Evolutionary conservation across 2,797 vertebrate genomes (phyloP), one percentile per base, ranked within the genome.

Genomic region (Micropoecilia bifurca): DNA sequence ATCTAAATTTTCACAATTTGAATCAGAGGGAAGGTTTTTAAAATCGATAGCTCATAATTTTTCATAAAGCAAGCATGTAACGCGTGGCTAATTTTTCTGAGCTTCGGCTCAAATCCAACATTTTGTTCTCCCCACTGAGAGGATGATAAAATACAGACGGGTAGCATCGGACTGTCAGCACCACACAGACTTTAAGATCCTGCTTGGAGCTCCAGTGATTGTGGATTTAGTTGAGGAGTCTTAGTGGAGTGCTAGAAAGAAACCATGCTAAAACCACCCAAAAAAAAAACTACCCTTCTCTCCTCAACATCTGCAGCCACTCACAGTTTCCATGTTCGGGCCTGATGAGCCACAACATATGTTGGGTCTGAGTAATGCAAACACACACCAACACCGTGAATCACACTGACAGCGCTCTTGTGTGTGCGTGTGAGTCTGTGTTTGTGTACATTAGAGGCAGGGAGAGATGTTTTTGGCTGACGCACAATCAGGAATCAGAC

Each of bases 271-370:
- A 80, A 85, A 78, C 46, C 43, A 80, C 74, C 79, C 80, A 77
- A 84, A 80, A 80, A 45, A 53, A 22, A 78, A 80, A 81, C 20
- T 53, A 9, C 83, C 87, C 87, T 85, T 74, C 74, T 43, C 74
- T 78, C 85, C 83, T 86, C 78, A 85, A 95, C 94, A 94, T 95
- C 95, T 96, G 93, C 87, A 94, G 90, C 79, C 86, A 92, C 92
- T 95, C 93, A 95, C 80, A 93, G 87, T 96, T 95, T 95, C 93
- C 94, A 93, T 94, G 92, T 94, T 93, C 91, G 90, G 88, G 84
- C 89, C 90, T 94, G 94, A 95, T 95, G 93, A 95, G 88, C 93
- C 89, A 90, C 91, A 94, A 93, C 94, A 95, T 91, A 92, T 95
- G 93, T 92, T 91, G 84, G 85, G 87, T 82, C 88, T 85, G 83